phyloP scores from a whole-genome alignment of 2,888 invertebrate genomes.

The Chrysolina haemoptera region DNA sequence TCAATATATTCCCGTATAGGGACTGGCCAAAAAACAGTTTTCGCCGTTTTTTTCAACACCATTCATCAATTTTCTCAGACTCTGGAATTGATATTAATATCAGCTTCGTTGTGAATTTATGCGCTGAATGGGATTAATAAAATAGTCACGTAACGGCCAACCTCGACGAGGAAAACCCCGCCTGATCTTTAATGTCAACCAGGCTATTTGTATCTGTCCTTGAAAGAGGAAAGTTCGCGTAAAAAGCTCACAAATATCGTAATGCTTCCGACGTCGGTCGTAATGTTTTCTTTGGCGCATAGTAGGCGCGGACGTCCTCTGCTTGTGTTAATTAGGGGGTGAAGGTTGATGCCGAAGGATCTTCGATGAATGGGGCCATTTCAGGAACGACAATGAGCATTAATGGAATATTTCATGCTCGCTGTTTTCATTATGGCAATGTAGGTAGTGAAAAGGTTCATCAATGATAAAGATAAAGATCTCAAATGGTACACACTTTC shows the following conservation, averaged over 20 bases:
- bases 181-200: conserved; percentile 28
- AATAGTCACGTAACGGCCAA: conserved; percentile 17
- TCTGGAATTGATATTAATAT: not conserved
- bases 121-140: conserved; percentile 24
- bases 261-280: conserved; percentile 14
- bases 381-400: not conserved
- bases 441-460: too few species aligned
- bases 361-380: not conserved
- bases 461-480: too few species aligned
- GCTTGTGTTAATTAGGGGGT: not conserved
- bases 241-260: conserved; percentile 16
- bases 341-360: not conserved
- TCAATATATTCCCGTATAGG: too few species aligned
- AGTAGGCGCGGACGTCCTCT: conserved; percentile 9
- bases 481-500: too few species aligned
- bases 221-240: conserved; percentile 28
- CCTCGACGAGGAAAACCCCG: conserved; percentile 20
- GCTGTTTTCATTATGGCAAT: not conserved
- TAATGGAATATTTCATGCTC: not conserved
- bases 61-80: conserved; percentile 1
- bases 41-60: not conserved
- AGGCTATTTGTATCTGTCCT: conserved; percentile 27
- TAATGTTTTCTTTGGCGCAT: conserved; percentile 11
- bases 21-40: too few species aligned
- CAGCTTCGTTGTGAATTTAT: conserved; percentile 1